These are phyloP conservation scores for Pogonomyrmex barbatus DNA, from an alignment of 1,140 invertebrate species.

Conservation along the genomic window DNA sequence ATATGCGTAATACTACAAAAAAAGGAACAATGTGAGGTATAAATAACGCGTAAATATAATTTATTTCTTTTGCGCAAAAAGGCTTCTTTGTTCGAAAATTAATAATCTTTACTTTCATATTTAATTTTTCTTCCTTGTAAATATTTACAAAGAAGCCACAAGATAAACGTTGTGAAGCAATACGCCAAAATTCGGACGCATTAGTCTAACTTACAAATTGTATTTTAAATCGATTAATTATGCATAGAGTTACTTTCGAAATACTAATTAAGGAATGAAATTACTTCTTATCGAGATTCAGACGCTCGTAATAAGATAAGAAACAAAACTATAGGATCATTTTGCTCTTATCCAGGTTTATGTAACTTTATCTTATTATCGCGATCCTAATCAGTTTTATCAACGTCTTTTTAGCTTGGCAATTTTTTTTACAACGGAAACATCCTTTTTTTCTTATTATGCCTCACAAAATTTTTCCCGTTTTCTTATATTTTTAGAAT, in stretches of 20 bases:
- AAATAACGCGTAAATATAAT: neutral
- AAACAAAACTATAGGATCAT: conserved; percentile 4
- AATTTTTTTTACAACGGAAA: conserved; percentile 10
- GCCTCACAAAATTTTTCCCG: conserved; percentile 23
- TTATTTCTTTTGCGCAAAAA: neutral
- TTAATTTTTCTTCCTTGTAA: neutral
- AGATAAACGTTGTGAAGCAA: neutral
- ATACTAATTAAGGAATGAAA: conserved; percentile 27
- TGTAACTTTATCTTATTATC: neutral
- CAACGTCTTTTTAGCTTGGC: neutral
- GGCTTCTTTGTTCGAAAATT: neutral
- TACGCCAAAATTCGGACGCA: neutral
- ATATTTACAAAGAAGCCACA: neutral
- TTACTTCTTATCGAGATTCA: neutral
- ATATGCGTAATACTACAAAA: too few relatives aligned
- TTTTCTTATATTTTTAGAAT: neutral
- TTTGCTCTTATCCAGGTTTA: conserved; percentile 32
- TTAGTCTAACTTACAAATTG: conserved; percentile 8
- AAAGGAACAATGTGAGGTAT: neutral
- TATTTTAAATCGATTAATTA: conserved; percentile 19
- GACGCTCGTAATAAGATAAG: neutral
- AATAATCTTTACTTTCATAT: conserved; percentile 6
- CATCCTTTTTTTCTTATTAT: conserved; percentile 39
- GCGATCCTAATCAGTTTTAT: conserved; percentile 13
- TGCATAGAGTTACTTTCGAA: neutral